Base-by-base conservation (phyloP, 2,113 vertebrate genomes). In the Bos indicus region DNA sequence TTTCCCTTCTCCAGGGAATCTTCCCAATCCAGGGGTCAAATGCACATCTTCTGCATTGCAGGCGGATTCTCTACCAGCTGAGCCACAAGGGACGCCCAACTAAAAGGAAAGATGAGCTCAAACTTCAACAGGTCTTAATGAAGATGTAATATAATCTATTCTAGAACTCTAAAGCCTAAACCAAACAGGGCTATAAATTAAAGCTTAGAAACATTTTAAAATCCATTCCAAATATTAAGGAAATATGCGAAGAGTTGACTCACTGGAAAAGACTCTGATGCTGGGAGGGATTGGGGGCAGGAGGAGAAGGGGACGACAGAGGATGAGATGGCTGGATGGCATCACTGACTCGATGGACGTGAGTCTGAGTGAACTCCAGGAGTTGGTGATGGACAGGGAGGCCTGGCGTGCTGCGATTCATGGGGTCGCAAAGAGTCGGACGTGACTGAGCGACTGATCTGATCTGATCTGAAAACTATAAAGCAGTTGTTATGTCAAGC, bases 161-260 rank as follows among this genome's bases (percentile, higher is more conserved):
- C 56, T 57, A 86, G 64, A 92, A 67, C 8, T 62, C 1, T 46
- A 83, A 60, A 80, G 14, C 2, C 51, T 90, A 25, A 11, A 6
- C 15, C 93, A 95, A 71, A 28, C 36, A 54, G 5, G 2, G 0
- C 26, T 90, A 43, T 80, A 92, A 90, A 81, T 96, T 25, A 94
- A 91, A 98, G 0, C 1, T 96, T 52, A 90, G n/a, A 97, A 96
- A 40, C 33, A 94, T 97, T 6, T 97, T 59, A 84, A 67, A 88
- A 83, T 40, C 88, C 30, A 56, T 89, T 94, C 33, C 33, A 77
- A 94, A 14, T 95, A 87, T 94, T 96, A 78, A 84, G 26, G 12
- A 78, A 40, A 82, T 46, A 46, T 46, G 43, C 6, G 43, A 46
- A 46, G 43, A 46, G 43, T 46, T 46, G 43, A 46, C 43, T 46